Base-by-base conservation (phyloP, 2,888 invertebrate genomes). In the Exephanes ischioxanthus region DNA sequence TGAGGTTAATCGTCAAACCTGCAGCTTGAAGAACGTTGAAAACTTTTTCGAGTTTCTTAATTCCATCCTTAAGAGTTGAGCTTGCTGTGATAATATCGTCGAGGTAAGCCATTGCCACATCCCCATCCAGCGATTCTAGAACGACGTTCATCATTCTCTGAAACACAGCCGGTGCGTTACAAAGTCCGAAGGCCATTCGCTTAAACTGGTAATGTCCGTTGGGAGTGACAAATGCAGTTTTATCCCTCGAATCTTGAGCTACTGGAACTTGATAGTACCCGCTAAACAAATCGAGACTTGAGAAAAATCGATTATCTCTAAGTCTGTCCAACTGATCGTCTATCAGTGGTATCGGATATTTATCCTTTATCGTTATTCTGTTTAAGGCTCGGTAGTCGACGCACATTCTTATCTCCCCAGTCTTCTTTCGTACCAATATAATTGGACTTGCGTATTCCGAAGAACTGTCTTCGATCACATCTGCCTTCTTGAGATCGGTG, bases 121-220 rank as follows among this genome's bases (percentile, higher is more conserved):
- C 84, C 11, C 78, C 37, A 22, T 85, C 86, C 45, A 86, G 83
- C 16, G 84, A 68, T n/a, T 30, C 51, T 1, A 91, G 55, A 1
- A 90, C 84, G 19, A 88, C 82, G 63, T 91, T 90, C 76, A 93
- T 92, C 83, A 92, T 88, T 30, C 90, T 80, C 72, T 93, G 92
- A 80, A 93, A 94, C 0, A 91, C 90, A 0, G 91, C 88, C 0
- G 93, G 93, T 0, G 94, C 93, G 81, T 94, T 94, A 0, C 87
- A 86, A 0, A 94, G 87, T 3, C 93, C 94, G 73, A 94, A 94
- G 0, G 92, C 92, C 92, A 94, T 92, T 1, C 90, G 75, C 9
- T 91, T 89, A 73, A 90, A 93, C 82, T 94, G 90, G 66, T 88
- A 94, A 26, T 92, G 90, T 0, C 94, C 93, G 55, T 91, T 90